A percentile compares a stretch with the other conserved stretches of the same genome.
Conservation (phyloP, 2,888 invertebrate species). For the Prosapia bicincta region DNA sequence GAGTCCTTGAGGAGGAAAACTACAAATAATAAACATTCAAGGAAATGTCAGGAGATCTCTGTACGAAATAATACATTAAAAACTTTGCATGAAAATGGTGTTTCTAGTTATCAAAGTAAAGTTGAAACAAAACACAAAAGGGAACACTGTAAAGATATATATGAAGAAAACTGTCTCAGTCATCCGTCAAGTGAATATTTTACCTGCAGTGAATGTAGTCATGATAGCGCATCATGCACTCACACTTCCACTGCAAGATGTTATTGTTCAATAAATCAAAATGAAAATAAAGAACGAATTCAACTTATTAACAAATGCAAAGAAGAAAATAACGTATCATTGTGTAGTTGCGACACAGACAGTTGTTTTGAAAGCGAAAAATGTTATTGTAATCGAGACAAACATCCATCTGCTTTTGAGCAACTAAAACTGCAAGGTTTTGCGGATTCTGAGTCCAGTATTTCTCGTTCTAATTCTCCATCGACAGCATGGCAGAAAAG, state of each 20-base stretch:
- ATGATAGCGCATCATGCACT: slow-evolving; percentile 79
- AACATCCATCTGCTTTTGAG: slow-evolving; percentile 45
- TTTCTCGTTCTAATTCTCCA: slow-evolving; percentile 41
- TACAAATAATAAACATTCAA: background rate
- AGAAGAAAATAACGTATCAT: slow-evolving; percentile 18
- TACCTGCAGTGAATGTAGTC: slow-evolving; percentile 83
- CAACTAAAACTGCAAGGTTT: slow-evolving; percentile 52
- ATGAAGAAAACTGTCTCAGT: slow-evolving; percentile 13
- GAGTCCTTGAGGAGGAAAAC: background rate
- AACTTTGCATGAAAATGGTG: background rate
- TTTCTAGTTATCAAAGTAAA: slow-evolving; percentile 7
- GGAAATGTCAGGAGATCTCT: background rate
- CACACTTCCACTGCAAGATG: slow-evolving; percentile 76
- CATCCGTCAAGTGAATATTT: slow-evolving; percentile 57
- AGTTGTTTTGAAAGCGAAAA: slow-evolving; percentile 85
- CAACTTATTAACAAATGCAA: background rate
- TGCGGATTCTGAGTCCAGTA: slow-evolving; percentile 45
- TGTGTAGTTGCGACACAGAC: slow-evolving; percentile 78
- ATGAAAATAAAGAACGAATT: background rate
- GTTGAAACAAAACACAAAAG: background rate
- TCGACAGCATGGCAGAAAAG: slow-evolving; percentile 39
- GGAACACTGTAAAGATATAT: background rate
- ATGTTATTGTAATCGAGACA: slow-evolving; percentile 64
- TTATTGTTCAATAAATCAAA: slow-evolving; percentile 70
- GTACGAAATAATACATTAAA: background rate